Evolutionary conservation across 1,140 invertebrate genomes (phyloP).

Genomic region (Periplaneta americana): DNA sequence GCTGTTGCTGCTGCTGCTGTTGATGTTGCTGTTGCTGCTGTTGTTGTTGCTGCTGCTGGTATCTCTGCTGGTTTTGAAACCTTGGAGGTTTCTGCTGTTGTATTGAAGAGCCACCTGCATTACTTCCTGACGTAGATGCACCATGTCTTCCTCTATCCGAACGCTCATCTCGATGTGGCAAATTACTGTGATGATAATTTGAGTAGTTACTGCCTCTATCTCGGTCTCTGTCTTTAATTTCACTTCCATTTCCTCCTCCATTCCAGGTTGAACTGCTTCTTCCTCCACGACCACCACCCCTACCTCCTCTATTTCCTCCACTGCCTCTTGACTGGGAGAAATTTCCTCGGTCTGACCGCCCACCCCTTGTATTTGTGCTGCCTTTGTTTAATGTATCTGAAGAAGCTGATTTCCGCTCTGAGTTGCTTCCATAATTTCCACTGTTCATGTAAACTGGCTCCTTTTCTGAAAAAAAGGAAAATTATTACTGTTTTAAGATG

Average conservation of each 20-base stretch:
- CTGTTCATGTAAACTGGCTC: background rate
- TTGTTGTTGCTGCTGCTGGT: conserved; percentile 38
- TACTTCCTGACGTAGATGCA: background rate
- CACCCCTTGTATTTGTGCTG: background rate
- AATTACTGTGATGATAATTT: background rate
- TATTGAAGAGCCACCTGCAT: background rate
- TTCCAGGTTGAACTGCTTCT: background rate
- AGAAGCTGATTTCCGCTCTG: background rate
- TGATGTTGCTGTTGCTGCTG: conserved; percentile 45
- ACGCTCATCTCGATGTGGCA: conserved; percentile 4
- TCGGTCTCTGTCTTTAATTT: background rate
- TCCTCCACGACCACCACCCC: background rate
- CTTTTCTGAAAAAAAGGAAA: background rate
- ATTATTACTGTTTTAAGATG: background rate
- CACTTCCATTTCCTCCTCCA: background rate
- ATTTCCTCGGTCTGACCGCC: background rate
- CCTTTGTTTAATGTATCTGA: background rate
- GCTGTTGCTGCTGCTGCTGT: conserved; percentile 25
- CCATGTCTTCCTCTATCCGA: conserved; percentile 17
- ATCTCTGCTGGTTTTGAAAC: conserved; percentile 45
- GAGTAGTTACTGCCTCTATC: conserved; percentile 1
- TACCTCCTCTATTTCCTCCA: conserved; percentile 2
- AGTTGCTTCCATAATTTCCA: background rate
- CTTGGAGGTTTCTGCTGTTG: conserved; percentile 37
- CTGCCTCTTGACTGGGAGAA: background rate